phyloP scores from a whole-genome alignment of 2,113 vertebrate genomes.

The Phaethornis superciliosus region DNA sequence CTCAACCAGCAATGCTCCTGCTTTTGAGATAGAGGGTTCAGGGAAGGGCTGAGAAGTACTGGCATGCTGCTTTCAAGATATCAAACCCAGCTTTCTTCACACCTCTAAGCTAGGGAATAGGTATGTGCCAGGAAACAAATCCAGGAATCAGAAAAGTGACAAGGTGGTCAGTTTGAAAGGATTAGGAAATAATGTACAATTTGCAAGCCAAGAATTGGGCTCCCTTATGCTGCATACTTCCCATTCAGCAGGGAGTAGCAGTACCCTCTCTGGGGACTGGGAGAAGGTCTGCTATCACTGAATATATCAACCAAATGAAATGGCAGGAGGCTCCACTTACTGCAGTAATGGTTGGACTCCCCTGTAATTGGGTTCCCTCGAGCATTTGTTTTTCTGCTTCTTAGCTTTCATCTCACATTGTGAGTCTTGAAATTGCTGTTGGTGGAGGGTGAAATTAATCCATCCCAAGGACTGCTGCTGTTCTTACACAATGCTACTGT shows the following conservation, averaged over 20 bases:
- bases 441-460: not conserved
- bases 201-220: not conserved
- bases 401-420: conserved; percentile 25
- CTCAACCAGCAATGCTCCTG: conserved; percentile 1
- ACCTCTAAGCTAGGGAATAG: conserved; percentile 12
- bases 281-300: not conserved
- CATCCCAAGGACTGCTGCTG: not conserved
- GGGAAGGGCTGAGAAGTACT: conserved; percentile 15
- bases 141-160: not conserved
- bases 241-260: not conserved
- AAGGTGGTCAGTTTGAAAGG: not conserved
- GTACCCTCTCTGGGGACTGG: not conserved
- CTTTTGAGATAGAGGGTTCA: not conserved
- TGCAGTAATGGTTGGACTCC: not conserved
- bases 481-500: not conserved
- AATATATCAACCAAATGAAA: not conserved
- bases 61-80: conserved; percentile 33
- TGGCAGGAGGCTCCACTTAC: not conserved
- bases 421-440: not conserved
- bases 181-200: not conserved
- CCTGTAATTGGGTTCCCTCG: not conserved
- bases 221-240: not conserved
- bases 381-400: conserved; percentile 15
- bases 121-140: conserved; percentile 12
- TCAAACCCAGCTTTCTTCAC: conserved; percentile 38